Conservation (phyloP, 2,113 vertebrate species). For the Tachysurus fulvidraco region DNA sequence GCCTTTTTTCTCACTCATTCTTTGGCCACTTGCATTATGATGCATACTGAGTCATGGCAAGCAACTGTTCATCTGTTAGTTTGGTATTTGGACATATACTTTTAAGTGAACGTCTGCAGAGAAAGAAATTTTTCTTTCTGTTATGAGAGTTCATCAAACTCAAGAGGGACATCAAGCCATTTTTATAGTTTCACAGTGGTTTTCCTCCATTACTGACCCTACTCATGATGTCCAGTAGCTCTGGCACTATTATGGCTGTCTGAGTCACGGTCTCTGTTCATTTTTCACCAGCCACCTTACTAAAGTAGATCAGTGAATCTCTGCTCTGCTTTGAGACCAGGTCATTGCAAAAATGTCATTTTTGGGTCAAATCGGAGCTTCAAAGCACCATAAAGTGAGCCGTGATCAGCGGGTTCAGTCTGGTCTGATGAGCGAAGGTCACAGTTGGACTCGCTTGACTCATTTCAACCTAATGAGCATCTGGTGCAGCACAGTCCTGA, state of each 20-base stretch:
- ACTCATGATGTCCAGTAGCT: background rate
- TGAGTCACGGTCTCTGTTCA: slow-evolving; percentile 19
- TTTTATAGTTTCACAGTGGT: background rate
- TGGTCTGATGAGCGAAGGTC: slow-evolving; percentile 11
- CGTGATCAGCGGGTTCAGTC: background rate
- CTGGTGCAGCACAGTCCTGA: slow-evolving; percentile 38
- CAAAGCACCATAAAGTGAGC: background rate
- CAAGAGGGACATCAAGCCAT: background rate
- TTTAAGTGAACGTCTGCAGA: background rate
- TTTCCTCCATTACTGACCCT: background rate
- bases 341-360: slow-evolving; percentile 4
- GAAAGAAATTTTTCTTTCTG: background rate
- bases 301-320: slow-evolving; percentile 1
- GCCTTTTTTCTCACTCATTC: slow-evolving; percentile 21
- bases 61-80: slow-evolving; percentile 37
- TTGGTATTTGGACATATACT: slow-evolving; percentile 22
- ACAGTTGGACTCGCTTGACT: slow-evolving; percentile 42
- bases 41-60: slow-evolving; percentile 47
- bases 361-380: slow-evolving; percentile 3
- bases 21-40: slow-evolving; percentile 42
- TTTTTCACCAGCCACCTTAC: slow-evolving; percentile 25
- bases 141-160: background rate
- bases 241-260: background rate
- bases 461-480: slow-evolving; percentile 43
- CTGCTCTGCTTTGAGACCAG: background rate